Conservation (phyloP, 1,140 invertebrate species). For the Heliconius congener region DNA sequence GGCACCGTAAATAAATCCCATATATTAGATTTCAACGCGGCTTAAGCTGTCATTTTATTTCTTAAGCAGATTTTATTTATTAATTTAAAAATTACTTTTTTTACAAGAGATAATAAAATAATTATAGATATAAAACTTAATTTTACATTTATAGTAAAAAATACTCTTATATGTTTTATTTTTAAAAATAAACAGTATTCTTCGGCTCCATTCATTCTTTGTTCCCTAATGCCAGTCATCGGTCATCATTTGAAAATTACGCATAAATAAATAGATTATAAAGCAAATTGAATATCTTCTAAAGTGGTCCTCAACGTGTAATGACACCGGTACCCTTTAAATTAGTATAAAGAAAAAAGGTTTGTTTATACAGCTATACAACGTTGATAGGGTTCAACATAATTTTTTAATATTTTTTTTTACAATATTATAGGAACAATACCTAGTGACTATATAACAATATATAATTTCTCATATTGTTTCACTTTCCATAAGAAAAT, state of each 20-base stretch:
- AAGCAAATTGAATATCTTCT: constrained; percentile 76
- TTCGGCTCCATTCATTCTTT: constrained; percentile 46
- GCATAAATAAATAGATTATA: constrained; percentile 80
- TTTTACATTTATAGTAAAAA: neutral
- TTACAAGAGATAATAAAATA: too few relatives aligned
- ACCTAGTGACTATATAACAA: too few relatives aligned
- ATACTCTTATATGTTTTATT: neutral
- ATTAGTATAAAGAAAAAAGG: constrained; percentile 34
- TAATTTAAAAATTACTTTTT: neutral
- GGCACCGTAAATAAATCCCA: neutral
- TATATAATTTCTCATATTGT: too few relatives aligned
- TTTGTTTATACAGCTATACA: constrained; percentile 36
- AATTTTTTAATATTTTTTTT: neutral
- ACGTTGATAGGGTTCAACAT: constrained; percentile 2
- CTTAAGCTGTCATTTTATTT: neutral
- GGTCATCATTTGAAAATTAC: constrained; percentile 72
- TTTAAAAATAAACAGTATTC: constrained; percentile 10
- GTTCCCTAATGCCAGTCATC: constrained; percentile 48
- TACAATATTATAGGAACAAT: too few relatives aligned
- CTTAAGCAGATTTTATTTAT: neutral
- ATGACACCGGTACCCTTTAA: constrained; percentile 72
- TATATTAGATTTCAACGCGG: constrained; percentile 9
- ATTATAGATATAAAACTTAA: neutral
- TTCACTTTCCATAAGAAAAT: too few relatives aligned
- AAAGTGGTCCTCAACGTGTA: constrained; percentile 55